These are phyloP conservation scores for Drosophila nikananu DNA, from an alignment of 1,140 invertebrate species.

Conservation along the genomic window DNA sequence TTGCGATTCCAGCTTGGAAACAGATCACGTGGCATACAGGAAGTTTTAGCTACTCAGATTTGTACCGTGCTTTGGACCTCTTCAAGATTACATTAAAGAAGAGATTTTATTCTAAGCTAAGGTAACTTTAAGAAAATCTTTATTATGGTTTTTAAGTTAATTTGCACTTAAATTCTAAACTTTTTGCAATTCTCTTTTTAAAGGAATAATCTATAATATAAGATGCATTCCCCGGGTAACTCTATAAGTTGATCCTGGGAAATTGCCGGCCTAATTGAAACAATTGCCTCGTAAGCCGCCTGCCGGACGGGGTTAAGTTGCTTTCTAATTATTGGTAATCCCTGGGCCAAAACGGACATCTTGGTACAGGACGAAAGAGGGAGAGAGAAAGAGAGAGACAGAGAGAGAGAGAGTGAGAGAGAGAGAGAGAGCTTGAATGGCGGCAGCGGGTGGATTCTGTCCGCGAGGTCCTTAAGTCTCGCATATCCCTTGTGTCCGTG, in stretches of 20 bases:
- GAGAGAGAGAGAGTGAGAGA: conserved; percentile 15
- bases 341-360: conserved; percentile 42
- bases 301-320: conserved; percentile 11
- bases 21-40: too few species aligned
- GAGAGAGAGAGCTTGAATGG: conserved; percentile 53
- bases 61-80: too few species aligned
- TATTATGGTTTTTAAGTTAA: too few species aligned
- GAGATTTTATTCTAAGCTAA: too few species aligned
- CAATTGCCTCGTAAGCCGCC: conserved; percentile 34
- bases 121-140: too few species aligned
- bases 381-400: neutral
- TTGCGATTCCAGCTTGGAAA: too few species aligned
- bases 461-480: neutral
- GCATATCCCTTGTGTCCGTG: conserved; percentile 13
- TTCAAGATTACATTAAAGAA: too few species aligned
- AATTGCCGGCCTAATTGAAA: conserved; percentile 27
- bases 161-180: too few species aligned
- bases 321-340: conserved; percentile 50
- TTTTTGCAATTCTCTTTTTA: too few species aligned
- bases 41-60: too few species aligned
- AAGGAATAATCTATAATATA: too few species aligned
- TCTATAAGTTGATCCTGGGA: conserved; percentile 8
- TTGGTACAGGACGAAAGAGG: conserved; percentile 5
- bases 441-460: conserved; percentile 75
- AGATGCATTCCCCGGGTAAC: neutral